Base-by-base conservation (phyloP, 1,140 invertebrate species). In the Musca domestica region DNA sequence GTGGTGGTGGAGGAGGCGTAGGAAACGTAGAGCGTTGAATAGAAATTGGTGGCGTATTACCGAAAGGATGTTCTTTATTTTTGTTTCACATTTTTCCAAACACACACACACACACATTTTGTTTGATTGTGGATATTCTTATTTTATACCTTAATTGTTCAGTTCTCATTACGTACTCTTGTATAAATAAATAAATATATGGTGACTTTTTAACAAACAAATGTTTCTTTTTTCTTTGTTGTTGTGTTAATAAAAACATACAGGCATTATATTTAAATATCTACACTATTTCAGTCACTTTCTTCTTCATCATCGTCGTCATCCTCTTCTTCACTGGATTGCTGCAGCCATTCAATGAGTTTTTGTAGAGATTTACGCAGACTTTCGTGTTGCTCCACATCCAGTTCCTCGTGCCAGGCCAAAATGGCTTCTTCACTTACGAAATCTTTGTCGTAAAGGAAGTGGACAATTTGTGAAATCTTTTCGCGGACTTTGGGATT, bases 361-460 rank as follows among this genome's bases (percentile, higher is more conserved):
- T 85, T 87, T 48, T 74, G 83, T 41, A 88, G 75, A 49, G 81
- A 74, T 70, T 86, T 83, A 58, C 83, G 73, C 58, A 77, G 67
- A 64, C 85, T 72, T 65, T 75, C 73, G 71, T 83, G 83, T 74
- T 83, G 78, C 71, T 88, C 84, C 58, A 84, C 80, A 69, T 87
- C 85, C 25, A 90, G 82, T 68, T 87, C 86, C 19, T 86, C 74
- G 78, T 88, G 88, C 94, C 94, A 96, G 47, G 89, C 84, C 10
- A 93, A 72, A 67, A 96, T 90, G 6, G 87, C 87, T 64, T 92
- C 89, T 82, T 97, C 94, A 47, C 85, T 85, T 12, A 97, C 77
- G 71, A 94, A 85, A 83, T 96, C 93, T 72, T 88, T 86, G 69
- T 94, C 88, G 81, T 96, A 96, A 22, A 96, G 84, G 67, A 89